A percentile compares a stretch with the other conserved stretches of the same genome.
These are phyloP conservation scores for Colletes collaris DNA, from an alignment of 2,888 invertebrate genomes.

Conservation along the genomic window DNA sequence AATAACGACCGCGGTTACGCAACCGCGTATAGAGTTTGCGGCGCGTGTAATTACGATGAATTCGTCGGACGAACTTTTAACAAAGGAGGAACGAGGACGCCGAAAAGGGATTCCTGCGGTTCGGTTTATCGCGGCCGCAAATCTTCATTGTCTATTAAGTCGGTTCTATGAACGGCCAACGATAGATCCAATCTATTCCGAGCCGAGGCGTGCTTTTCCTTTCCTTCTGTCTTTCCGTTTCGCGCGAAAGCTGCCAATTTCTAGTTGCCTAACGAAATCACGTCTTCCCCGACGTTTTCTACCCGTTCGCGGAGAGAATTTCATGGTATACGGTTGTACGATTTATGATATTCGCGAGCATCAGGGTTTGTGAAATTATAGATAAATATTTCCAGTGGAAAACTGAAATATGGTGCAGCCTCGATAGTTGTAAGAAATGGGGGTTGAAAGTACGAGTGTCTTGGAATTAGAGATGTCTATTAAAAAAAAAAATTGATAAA, in stretches of 20 bases:
- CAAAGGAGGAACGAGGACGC: constrained; percentile 48
- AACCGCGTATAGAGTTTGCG: constrained; percentile 17
- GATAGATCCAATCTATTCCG: constrained; percentile 46
- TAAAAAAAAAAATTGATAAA: too few relatives aligned
- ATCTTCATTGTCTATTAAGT: constrained; percentile 60
- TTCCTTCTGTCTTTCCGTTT: neutral
- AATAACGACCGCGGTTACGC: constrained; percentile 34
- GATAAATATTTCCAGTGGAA: too few relatives aligned
- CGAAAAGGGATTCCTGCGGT: constrained; percentile 46
- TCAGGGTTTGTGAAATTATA: too few relatives aligned
- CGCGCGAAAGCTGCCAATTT: constrained; percentile 2
- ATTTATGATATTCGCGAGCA: too few relatives aligned
- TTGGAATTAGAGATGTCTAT: too few relatives aligned
- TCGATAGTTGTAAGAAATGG: too few relatives aligned
- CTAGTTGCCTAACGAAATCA: constrained; percentile 11
- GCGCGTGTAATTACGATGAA: constrained; percentile 44
- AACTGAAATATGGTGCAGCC: too few relatives aligned
- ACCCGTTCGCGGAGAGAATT: too few relatives aligned
- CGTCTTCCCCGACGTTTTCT: neutral
- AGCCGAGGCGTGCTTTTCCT: neutral
- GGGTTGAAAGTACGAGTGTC: too few relatives aligned
- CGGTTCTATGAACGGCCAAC: constrained; percentile 15
- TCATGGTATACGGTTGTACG: too few relatives aligned
- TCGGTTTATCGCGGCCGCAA: constrained; percentile 37
- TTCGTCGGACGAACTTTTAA: constrained; percentile 37